These are phyloP conservation scores for Meta bourneti DNA, from an alignment of 2,888 invertebrate species.

Conservation along the genomic window DNA sequence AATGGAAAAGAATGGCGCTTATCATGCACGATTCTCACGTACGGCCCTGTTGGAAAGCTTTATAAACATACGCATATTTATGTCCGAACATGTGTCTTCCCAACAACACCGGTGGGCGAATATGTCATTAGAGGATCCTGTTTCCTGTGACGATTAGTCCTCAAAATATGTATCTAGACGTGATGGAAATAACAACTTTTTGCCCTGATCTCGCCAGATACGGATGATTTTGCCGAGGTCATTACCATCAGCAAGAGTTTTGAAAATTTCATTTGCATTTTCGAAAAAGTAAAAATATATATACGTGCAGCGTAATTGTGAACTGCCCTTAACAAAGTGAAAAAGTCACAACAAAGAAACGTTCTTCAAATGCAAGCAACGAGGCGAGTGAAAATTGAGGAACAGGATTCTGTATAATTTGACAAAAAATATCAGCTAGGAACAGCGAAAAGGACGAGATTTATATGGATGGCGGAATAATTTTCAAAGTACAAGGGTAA, in stretches of 20 bases:
- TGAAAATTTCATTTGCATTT: too few relatives aligned
- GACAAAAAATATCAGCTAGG: too few relatives aligned
- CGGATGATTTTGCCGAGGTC: neutral
- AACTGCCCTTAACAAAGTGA: too few relatives aligned
- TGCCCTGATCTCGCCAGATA: neutral
- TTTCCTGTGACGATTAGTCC: constrained; percentile 70
- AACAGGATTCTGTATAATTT: too few relatives aligned
- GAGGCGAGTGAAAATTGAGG: too few relatives aligned
- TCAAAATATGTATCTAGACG: constrained; percentile 67
- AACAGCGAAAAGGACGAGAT: too few relatives aligned
- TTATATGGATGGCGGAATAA: too few relatives aligned
- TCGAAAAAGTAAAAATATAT: too few relatives aligned
- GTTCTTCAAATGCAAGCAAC: too few relatives aligned
- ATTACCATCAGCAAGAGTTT: neutral
- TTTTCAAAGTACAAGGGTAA: too few relatives aligned
- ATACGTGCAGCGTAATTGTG: too few relatives aligned
- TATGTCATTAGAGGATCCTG: constrained; percentile 65
- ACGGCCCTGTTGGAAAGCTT: constrained; percentile 68
- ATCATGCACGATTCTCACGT: constrained; percentile 66
- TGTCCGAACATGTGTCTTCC: constrained; percentile 73
- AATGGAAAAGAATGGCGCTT: constrained; percentile 48
- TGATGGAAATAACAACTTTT: constrained; percentile 38
- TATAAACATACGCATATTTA: constrained; percentile 75
- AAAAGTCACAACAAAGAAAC: too few relatives aligned
- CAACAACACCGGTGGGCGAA: constrained; percentile 71